Evolutionary conservation across 2,888 invertebrate species (phyloP).

Genomic region (Melanchra persicariae): DNA sequence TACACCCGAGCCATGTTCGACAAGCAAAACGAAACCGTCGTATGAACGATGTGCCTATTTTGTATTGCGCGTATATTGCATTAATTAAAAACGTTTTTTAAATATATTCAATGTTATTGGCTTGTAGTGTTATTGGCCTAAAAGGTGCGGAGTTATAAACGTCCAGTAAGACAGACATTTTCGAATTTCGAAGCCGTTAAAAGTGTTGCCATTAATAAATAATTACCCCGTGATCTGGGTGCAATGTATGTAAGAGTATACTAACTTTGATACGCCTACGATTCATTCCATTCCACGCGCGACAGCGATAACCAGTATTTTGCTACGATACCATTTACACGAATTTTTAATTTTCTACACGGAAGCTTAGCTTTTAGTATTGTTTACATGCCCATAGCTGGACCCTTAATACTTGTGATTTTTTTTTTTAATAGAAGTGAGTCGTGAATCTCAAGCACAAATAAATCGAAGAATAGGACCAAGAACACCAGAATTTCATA

Average conservation of each 20-base stretch:
- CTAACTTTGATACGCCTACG: constrained; percentile 82
- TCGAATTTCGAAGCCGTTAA: constrained; percentile 54
- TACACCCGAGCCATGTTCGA: constrained; percentile 89
- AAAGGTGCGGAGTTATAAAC: constrained; percentile 65
- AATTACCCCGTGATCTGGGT: constrained; percentile 53
- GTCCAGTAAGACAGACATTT: constrained; percentile 56
- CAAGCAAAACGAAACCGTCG: constrained; percentile 87
- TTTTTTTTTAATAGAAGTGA: background rate
- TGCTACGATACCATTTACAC: constrained; percentile 84
- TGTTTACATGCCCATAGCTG: constrained; percentile 66
- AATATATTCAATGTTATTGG: constrained; percentile 64
- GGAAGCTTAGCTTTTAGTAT: constrained; percentile 82
- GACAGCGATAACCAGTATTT: constrained; percentile 81
- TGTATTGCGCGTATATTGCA: constrained; percentile 66
- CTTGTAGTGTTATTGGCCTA: constrained; percentile 64
- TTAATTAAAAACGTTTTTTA: constrained; percentile 40
- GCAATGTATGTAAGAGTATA: constrained; percentile 70
- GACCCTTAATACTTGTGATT: background rate
- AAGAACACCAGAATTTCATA: constrained; percentile 25
- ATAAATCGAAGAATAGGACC: constrained; percentile 43
- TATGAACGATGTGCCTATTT: constrained; percentile 82
- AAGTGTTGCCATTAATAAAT: constrained; percentile 61
- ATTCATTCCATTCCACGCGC: constrained; percentile 84
- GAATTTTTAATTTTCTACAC: constrained; percentile 76
- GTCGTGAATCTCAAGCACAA: constrained; percentile 56